Evolutionary conservation across 53 echinoderm and acorn worm species (phyloP).

Genomic region (Apostichopus leukothele): DNA sequence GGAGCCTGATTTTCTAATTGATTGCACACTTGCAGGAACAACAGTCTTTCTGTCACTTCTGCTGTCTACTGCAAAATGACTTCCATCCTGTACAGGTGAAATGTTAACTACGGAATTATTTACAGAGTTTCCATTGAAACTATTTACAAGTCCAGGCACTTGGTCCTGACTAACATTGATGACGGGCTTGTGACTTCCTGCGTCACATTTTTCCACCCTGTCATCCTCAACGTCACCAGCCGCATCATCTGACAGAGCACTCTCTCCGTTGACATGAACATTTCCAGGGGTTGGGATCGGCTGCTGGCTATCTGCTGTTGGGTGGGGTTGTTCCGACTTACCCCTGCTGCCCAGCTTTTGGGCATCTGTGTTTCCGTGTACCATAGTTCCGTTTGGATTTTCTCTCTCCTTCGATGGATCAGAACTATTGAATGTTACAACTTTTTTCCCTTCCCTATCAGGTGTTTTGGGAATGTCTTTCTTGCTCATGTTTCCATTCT

Average conservation of each 20-base stretch:
- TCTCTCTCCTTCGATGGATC: conserved; percentile 29
- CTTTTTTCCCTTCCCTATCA: conserved; percentile 50
- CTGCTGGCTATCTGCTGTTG: conserved; percentile 27
- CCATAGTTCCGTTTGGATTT: conserved; percentile 39
- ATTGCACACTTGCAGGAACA: conserved; percentile 33
- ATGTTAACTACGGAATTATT: conserved; percentile 31
- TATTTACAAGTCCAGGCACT: conserved; percentile 32
- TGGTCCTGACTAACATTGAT: conserved; percentile 42
- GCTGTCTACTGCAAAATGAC: conserved; percentile 19
- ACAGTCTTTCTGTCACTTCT: background rate
- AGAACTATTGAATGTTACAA: conserved; percentile 16
- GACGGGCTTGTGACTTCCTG: conserved; percentile 47
- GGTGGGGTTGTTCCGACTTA: conserved; percentile 35
- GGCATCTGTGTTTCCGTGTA: conserved; percentile 47
- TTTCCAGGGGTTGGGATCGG: conserved; percentile 33
- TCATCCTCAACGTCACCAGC: conserved; percentile 33
- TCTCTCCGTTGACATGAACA: conserved; percentile 43
- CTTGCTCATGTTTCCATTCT: conserved; percentile 53
- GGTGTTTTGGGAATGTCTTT: conserved; percentile 32
- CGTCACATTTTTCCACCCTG: conserved; percentile 16
- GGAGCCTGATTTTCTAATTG: conserved; percentile 15
- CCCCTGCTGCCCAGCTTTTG: conserved; percentile 51
- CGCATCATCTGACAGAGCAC: conserved; percentile 23
- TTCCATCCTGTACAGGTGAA: conserved; percentile 21
- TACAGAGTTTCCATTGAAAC: conserved; percentile 45